phyloP scores from a whole-genome alignment of 2,888 invertebrate genomes.

The Caenorhabditis sp. region DNA sequence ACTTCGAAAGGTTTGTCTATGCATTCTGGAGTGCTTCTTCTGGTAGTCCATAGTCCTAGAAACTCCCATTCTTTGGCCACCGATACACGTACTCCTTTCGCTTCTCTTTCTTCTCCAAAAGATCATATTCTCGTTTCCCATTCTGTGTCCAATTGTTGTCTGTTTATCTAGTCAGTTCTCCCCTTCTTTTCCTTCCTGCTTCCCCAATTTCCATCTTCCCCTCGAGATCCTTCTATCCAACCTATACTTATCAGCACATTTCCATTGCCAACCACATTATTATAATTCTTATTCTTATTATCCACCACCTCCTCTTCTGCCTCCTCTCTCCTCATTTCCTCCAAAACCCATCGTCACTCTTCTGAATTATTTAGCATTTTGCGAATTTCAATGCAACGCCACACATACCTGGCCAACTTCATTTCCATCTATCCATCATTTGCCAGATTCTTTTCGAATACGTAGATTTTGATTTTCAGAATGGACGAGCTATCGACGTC shows the following conservation, averaged over 20 bases:
- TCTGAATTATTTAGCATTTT: constrained; percentile 23
- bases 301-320: neutral
- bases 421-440: neutral
- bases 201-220: constrained; percentile 13
- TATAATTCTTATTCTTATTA: neutral
- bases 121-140: constrained; percentile 48
- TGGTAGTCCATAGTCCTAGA: neutral
- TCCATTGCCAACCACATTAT: neutral
- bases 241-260: constrained; percentile 9
- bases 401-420: neutral
- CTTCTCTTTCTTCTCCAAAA: constrained; percentile 39
- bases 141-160: constrained; percentile 31
- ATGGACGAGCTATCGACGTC: constrained; percentile 62
- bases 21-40: constrained; percentile 37
- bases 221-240: constrained; percentile 2
- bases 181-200: constrained; percentile 1
- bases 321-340: neutral
- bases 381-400: neutral
- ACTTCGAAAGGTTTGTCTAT: constrained; percentile 45
- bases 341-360: constrained; percentile 15
- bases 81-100: constrained; percentile 23
- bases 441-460: too few relatives aligned
- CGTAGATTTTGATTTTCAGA: too few relatives aligned
- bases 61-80: constrained; percentile 4
- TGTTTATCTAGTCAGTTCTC: neutral